These are phyloP conservation scores for Papilio protenor DNA, from an alignment of 2,888 invertebrate species.

Conservation along the genomic window DNA sequence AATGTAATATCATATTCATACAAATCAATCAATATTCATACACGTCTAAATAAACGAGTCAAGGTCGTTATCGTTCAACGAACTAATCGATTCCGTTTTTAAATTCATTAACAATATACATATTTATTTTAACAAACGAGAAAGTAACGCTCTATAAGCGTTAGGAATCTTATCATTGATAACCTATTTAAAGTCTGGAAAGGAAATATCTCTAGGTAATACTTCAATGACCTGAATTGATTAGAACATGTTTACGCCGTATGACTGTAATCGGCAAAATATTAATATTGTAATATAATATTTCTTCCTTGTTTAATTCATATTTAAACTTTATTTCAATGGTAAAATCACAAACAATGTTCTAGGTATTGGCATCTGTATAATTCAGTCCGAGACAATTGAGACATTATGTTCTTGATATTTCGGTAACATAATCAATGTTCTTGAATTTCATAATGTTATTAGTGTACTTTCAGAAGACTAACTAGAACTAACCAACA, in stretches of 20 bases:
- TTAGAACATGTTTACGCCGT: not conserved
- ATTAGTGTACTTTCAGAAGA: not conserved
- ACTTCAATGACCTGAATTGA: slow-evolving; percentile 11
- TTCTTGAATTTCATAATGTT: not conserved
- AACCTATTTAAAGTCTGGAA: not conserved
- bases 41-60: not conserved
- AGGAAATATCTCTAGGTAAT: not conserved
- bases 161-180: slow-evolving; percentile 3
- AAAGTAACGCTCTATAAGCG: not conserved
- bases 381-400: no score
- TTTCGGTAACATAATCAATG: not conserved
- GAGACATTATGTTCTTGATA: no score
- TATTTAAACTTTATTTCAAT: no score
- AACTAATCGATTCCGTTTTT: not conserved
- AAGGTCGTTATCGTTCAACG: slow-evolving; percentile 1
- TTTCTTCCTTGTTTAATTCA: not conserved
- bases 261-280: not conserved
- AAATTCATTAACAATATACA: not conserved
- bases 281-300: not conserved
- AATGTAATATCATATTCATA: not conserved
- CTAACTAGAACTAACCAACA: not conserved
- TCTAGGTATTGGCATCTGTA: no score
- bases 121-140: not conserved
- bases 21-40: not conserved
- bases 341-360: no score